Conservation (phyloP, 92 coral and sea anemone species). For the Paramuricea clavata region DNA sequence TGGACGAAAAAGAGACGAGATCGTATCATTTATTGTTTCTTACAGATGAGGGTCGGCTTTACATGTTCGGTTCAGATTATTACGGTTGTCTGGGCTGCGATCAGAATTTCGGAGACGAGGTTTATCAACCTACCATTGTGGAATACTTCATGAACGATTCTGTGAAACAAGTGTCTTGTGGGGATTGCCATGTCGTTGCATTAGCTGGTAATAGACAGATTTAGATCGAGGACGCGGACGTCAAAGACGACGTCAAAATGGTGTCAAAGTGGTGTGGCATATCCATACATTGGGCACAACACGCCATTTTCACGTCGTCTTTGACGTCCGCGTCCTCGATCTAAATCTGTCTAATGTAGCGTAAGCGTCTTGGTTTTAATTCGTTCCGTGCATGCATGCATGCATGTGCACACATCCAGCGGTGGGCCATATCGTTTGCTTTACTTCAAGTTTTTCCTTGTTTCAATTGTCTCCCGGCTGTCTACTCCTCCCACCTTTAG, state of each 20-base stretch:
- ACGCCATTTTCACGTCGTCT: too few species aligned
- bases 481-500: background rate
- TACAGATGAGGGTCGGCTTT: conserved; percentile 84
- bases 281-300: too few species aligned
- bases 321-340: too few species aligned
- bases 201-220: conserved; percentile 84
- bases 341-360: too few species aligned
- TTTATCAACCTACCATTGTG: conserved; percentile 76
- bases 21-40: background rate
- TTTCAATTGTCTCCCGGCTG: background rate
- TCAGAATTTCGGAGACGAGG: conserved; percentile 87
- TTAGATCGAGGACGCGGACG: too few species aligned
- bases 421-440: background rate
- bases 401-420: too few species aligned
- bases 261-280: too few species aligned
- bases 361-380: too few species aligned
- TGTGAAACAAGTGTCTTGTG: conserved; percentile 86
- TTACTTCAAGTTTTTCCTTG: background rate
- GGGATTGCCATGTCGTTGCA: conserved; percentile 90
- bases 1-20: conserved; percentile 46
- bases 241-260: too few species aligned
- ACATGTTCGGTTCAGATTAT: conserved; percentile 97
- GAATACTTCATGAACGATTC: conserved; percentile 84
- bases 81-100: conserved; percentile 97
- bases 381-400: too few species aligned